Percentiles rank a stretch among this genome's conserved stretches.
phyloP scores from a whole-genome alignment of 1,140 invertebrate species.

The Marisa cornuarietis region DNA sequence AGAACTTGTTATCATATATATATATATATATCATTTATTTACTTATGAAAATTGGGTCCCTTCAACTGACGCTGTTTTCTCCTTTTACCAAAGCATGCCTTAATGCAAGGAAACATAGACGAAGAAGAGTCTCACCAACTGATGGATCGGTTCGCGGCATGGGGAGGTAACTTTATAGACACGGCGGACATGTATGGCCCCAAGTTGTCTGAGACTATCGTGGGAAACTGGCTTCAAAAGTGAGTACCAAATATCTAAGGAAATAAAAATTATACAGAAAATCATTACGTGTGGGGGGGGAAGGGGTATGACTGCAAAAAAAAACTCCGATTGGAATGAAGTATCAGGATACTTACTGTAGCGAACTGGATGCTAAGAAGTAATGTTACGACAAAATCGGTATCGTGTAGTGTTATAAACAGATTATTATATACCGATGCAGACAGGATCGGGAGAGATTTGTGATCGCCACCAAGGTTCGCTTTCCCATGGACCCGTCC shows the following conservation, averaged over 20 bases:
- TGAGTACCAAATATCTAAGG: background rate
- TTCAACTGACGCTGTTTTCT: no score
- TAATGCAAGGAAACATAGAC: background rate
- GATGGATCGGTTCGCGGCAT: background rate
- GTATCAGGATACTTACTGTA: background rate
- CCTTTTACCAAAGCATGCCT: no score
- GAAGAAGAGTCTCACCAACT: background rate
- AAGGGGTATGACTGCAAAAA: no score
- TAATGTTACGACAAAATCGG: background rate
- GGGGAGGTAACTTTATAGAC: conserved; percentile 2
- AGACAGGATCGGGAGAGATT: background rate
- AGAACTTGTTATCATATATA: no score
- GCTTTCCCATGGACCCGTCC: background rate
- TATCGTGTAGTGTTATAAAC: background rate
- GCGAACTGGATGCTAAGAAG: background rate
- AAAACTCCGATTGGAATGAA: background rate
- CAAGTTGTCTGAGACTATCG: background rate
- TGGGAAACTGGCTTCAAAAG: background rate
- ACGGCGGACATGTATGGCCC: background rate
- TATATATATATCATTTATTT: no score
- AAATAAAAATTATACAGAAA: background rate
- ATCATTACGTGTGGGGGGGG: background rate
- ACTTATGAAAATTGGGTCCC: no score
- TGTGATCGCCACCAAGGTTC: conserved; percentile 6
- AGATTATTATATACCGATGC: background rate